A percentile compares a stretch with the other conserved stretches of the same genome.
phyloP scores from a whole-genome alignment of 1,140 invertebrate species.

The Drosophila ficusphila region DNA sequence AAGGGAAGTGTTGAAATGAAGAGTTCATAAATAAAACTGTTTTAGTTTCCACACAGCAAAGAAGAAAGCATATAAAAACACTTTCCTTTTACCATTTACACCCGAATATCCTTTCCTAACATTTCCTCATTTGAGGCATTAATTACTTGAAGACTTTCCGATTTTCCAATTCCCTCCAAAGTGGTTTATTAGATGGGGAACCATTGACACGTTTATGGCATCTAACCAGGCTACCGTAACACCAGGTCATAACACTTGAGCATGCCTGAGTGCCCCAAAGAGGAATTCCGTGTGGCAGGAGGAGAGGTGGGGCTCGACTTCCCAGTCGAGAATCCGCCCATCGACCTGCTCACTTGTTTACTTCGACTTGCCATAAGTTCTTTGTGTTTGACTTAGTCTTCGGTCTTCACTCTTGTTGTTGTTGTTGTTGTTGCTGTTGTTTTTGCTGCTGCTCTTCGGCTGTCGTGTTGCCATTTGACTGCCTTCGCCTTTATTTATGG shows the following conservation, averaged over 20 bases:
- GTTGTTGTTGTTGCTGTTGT: conserved; percentile 21
- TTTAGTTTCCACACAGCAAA: no score
- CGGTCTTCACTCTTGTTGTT: no score
- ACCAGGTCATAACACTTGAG: conserved; percentile 18
- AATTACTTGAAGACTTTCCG: conserved; percentile 2
- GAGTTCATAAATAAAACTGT: not conserved
- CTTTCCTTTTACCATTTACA: not conserved
- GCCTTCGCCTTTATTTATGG: conserved; percentile 63
- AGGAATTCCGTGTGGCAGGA: not conserved
- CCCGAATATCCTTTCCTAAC: not conserved
- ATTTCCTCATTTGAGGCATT: conserved; percentile 1
- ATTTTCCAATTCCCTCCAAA: conserved; percentile 17
- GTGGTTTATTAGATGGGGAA: conserved; percentile 1
- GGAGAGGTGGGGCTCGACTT: no score
- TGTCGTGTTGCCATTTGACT: conserved; percentile 61
- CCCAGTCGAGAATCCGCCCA: conserved; percentile 4
- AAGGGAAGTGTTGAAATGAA: not conserved
- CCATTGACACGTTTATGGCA: conserved; percentile 32
- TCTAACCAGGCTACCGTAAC: conserved; percentile 22
- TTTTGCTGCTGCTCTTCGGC: not conserved
- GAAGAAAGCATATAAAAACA: no score
- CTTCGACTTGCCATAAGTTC: conserved; percentile 51
- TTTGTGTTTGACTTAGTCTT: conserved; percentile 43
- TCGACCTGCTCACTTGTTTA: conserved; percentile 44
- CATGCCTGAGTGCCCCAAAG: not conserved